Percentiles rank a stretch among this genome's conserved stretches.
Conservation (phyloP, 1,140 invertebrate genomes). For the Listronotus oregonensis region DNA sequence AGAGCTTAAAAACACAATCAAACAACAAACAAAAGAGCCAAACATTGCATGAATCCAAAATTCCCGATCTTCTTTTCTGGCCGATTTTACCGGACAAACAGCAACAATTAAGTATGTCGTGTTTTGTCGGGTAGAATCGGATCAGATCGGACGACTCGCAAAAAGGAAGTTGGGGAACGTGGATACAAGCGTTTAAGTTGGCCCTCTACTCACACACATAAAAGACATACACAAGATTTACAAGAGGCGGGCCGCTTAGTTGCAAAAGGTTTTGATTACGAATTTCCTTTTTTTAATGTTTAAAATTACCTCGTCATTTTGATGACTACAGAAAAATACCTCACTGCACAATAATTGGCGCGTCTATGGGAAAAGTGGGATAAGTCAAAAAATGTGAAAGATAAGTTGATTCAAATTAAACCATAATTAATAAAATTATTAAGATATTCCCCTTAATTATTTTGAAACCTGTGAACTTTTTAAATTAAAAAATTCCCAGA, state of each 20-base stretch:
- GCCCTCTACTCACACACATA: slow-evolving; percentile 39
- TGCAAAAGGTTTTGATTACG: slow-evolving; percentile 6
- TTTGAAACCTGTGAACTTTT: no score
- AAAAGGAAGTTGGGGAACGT: slow-evolving; percentile 5
- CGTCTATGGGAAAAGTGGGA: no score
- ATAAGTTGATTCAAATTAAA: no score
- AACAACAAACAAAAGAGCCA: not conserved
- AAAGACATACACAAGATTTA: slow-evolving; percentile 10
- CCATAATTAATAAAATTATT: no score
- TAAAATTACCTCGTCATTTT: slow-evolving; percentile 27
- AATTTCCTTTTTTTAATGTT: slow-evolving; percentile 1
- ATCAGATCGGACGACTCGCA: not conserved
- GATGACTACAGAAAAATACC: slow-evolving; percentile 48
- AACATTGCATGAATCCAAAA: slow-evolving; percentile 1
- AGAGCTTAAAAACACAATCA: not conserved
- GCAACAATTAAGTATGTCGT: slow-evolving; percentile 8
- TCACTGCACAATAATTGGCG: not conserved
- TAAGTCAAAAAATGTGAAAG: no score
- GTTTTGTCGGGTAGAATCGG: slow-evolving; percentile 1
- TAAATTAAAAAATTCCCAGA: no score
- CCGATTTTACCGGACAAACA: not conserved
- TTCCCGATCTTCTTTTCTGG: not conserved
- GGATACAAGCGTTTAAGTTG: slow-evolving; percentile 34
- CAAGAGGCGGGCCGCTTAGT: slow-evolving; percentile 1
- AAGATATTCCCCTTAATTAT: no score